Base-by-base conservation (phyloP, 1,140 invertebrate genomes). In the Pogonomyrmex californicus region DNA sequence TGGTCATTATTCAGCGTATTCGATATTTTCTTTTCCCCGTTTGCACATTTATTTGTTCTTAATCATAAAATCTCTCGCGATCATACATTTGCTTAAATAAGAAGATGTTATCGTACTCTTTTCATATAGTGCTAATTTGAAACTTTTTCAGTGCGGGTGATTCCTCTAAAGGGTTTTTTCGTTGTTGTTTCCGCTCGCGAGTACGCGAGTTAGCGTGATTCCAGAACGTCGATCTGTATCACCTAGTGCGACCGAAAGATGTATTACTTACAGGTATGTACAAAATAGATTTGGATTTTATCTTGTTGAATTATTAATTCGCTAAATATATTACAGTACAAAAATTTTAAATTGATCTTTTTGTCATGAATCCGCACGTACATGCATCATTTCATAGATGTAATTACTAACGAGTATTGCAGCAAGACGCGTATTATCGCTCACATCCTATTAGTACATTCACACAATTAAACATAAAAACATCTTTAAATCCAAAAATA, bases 181-280 rank as follows among this genome's bases (percentile, higher is more conserved):
- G 76, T 78, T 73, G 51, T 70, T 81, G 30, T 83, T 83, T 68
- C 66, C 54, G 41, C 79, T 58, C 56, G 41, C 38, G 56, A 85
- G 62, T 76, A 56, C 82, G 87, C 38, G 76, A 89, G 47, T 89
- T 88, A 60, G 49, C 79, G 56, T 60, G n/a, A 41, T 60, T 62
- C 58, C 82, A 41, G 47, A 56, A 89, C 73, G 49, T 85, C 44
- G 54, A 82, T 14, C 54, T 68, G 54, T 41, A 36, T 47, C 33
- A 49, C n/a, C 30, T 41, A 41, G 41, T 51, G 17, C 41, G 41
- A 23, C 58, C 56, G n/a, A 9, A 85, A 82, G 36, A 90, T 90
- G 88, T 90, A 89, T 87, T 90, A 89, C 9, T 51, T 89, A n/a
- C 88, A 90, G 85, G 88, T 90, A 60, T 36, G 87, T 86, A 23